Evolutionary conservation across 1,140 invertebrate genomes (phyloP), one percentile per base, ranked within the genome.

Genomic region (Idris sp.): DNA sequence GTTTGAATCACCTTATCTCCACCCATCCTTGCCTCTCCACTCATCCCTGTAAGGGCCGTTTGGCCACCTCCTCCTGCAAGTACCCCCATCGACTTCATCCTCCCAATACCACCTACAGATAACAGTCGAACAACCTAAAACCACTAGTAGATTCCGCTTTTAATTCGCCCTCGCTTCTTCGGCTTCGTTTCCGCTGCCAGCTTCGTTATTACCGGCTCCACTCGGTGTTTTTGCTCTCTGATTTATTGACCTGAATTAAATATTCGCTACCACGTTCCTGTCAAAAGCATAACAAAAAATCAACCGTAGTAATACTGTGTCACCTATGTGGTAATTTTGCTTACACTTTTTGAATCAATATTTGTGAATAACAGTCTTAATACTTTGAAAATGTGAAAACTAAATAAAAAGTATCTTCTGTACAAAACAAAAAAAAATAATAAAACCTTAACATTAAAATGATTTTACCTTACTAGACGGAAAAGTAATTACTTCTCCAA

Each of bases 1-100:
- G 79, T 86, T 86, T 85, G 85, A 86, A 84, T 87, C 84, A 85
- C 86, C 86, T 87, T 87, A 87, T 87, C 86, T 82, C 56, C 61
- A 73, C 69, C 78, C 80, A 79, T 78, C 79, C 79, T 82, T 77
- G 76, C 65, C 59, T 49, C 56, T 51, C 61, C 51, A 68, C 75
- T 75, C 72, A 76, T 78, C 68, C 77, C 77, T 78, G 25, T 71
- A 73, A 76, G 77, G 65, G 73, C 73, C 74, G 65, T 65, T 78
- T 73, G 72, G 72, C 72, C 64, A 19, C 73, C 61, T 49, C 58
- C 78, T 74, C 59, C 74, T 79, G 74, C 75, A 65, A 67, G 74
- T 73, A 56, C 71, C 74, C 72, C 74, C 80, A 64, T 76, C 73
- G 67, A 61, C 76, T 71, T 48, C 62, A n/a, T 68, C 49, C 71